These are phyloP conservation scores for Girardia tigrina DNA, from an alignment of 2,888 invertebrate genomes.

Conservation along the genomic window DNA sequence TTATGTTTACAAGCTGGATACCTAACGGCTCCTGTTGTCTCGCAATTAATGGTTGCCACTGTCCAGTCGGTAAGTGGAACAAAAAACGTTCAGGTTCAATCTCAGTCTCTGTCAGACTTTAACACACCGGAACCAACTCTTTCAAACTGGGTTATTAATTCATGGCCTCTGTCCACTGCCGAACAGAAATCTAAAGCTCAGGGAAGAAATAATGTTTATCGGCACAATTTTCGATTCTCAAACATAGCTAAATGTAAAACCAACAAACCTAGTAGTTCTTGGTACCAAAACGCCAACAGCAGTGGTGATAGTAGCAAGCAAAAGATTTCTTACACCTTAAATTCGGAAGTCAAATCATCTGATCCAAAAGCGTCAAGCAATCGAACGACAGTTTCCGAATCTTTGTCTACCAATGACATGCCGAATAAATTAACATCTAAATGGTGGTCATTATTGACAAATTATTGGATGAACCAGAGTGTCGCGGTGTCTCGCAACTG, in stretches of 20 bases:
- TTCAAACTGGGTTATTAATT: neutral
- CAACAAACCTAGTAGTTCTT: neutral
- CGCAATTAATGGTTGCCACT: neutral
- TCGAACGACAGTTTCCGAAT: neutral
- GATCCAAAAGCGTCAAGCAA: neutral
- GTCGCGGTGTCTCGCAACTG: neutral
- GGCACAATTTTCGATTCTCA: neutral
- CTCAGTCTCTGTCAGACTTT: neutral
- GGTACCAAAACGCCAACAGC: neutral
- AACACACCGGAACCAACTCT: neutral
- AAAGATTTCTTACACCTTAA: neutral
- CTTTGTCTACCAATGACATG: neutral
- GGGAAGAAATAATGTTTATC: neutral
- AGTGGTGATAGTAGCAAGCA: neutral
- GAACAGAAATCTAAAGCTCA: neutral
- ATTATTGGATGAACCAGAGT: conserved; percentile 23
- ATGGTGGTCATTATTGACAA: conserved; percentile 6
- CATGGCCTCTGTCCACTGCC: neutral
- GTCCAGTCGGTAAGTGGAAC: neutral
- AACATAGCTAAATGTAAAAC: neutral
- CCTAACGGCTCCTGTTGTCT: neutral
- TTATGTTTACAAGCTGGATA: neutral
- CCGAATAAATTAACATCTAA: neutral
- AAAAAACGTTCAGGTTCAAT: neutral
- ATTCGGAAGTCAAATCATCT: neutral